These are phyloP conservation scores for Crotalus helleri DNA, from an alignment of 2,113 vertebrate genomes.

Conservation along the genomic window DNA sequence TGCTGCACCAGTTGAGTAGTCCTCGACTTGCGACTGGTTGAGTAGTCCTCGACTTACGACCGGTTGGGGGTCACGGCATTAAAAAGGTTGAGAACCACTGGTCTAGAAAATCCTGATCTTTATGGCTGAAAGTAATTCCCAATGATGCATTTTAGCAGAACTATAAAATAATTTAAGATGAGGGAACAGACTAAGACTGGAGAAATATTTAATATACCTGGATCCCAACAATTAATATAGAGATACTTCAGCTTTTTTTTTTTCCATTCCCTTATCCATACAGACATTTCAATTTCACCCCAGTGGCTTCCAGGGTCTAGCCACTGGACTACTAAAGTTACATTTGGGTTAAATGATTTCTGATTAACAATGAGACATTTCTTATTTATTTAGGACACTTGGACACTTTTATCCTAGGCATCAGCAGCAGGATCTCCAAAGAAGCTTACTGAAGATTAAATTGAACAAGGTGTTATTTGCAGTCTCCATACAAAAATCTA, in stretches of 20 bases:
- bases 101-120: not conserved
- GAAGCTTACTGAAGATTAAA: not conserved
- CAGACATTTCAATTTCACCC: not conserved
- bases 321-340: not conserved
- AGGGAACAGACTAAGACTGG: not conserved
- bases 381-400: not conserved
- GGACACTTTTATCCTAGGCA: not conserved
- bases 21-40: too few species aligned
- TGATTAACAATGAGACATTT: not conserved
- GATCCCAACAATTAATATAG: not conserved
- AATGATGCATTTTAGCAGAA: not conserved
- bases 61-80: too few species aligned
- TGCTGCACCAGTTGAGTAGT: too few species aligned
- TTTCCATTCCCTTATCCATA: not conserved
- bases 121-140: not conserved
- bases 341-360: not conserved
- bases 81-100: too few species aligned
- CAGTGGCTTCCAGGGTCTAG: not conserved
- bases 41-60: too few species aligned
- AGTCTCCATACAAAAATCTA: not conserved
- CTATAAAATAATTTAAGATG: not conserved
- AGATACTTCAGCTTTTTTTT: not conserved
- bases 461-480: not conserved
- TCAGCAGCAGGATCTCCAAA: not conserved
- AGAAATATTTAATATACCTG: not conserved